phyloP scores from a whole-genome alignment of 2,797 vertebrate genomes.

The Smutsia gigantea region DNA sequence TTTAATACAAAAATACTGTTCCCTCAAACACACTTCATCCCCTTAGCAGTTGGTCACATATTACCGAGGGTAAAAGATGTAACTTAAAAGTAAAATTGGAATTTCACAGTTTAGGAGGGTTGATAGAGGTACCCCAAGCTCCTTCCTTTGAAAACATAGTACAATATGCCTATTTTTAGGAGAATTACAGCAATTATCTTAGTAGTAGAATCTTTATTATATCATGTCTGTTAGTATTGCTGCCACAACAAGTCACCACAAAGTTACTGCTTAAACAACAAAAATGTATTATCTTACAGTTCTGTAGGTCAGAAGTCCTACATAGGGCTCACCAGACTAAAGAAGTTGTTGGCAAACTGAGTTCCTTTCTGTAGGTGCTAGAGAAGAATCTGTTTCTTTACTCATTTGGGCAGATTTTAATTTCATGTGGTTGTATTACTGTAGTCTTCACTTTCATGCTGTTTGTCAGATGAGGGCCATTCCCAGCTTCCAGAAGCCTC shows the following conservation, averaged over 20 bases:
- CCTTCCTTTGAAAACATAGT: neutral
- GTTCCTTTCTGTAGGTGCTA: neutral
- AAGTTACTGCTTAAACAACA: neutral
- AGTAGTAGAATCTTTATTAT: neutral
- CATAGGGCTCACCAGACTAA: neutral
- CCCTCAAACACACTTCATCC: neutral
- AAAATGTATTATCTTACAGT: neutral
- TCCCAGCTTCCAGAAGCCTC: neutral
- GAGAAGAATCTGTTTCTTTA: neutral
- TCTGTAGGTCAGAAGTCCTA: neutral
- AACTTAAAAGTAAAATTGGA: neutral
- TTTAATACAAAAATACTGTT: neutral
- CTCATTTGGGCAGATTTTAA: neutral
- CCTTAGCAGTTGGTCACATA: neutral
- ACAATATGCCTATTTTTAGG: neutral
- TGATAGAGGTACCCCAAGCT: neutral
- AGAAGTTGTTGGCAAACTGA: neutral
- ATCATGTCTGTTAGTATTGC: neutral
- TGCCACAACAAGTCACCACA: neutral
- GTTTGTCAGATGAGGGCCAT: neutral
- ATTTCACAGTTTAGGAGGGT: neutral
- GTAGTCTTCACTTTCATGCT: neutral
- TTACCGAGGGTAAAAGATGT: neutral
- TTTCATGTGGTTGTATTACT: neutral
- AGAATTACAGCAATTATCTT: neutral